Percentiles rank a stretch among this genome's conserved stretches.
Conservation (phyloP, 2,797 vertebrate species). For the Spondyliosoma cantharus region DNA sequence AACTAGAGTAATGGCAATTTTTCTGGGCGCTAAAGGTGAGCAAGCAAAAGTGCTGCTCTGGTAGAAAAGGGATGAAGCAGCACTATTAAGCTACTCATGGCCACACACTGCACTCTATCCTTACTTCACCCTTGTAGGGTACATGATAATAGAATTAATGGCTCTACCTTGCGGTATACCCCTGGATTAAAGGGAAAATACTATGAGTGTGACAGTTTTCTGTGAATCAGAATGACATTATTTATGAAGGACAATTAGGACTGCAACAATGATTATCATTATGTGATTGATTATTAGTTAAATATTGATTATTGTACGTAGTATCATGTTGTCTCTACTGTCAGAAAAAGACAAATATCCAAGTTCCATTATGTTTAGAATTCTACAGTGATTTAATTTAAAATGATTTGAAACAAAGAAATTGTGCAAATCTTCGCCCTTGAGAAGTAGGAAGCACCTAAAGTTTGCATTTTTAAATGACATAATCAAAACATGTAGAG, state of each 20-base stretch:
- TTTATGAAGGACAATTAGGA: background rate
- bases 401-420: background rate
- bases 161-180: background rate
- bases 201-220: background rate
- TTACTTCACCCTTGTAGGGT: slow-evolving; percentile 26
- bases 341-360: too few relatives aligned
- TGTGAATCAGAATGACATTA: slow-evolving; percentile 1
- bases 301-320: too few relatives aligned
- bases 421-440: background rate
- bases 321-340: too few relatives aligned
- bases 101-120: slow-evolving; percentile 23
- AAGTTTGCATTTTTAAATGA: background rate
- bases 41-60: slow-evolving; percentile 38
- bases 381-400: background rate
- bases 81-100: slow-evolving; percentile 48
- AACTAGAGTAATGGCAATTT: slow-evolving; percentile 60
- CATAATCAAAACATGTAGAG: background rate
- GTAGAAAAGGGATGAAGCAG: slow-evolving; percentile 44
- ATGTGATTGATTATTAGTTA: too few relatives aligned
- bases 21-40: slow-evolving; percentile 53
- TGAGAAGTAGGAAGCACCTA: background rate
- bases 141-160: background rate
- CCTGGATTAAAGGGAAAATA: slow-evolving; percentile 11
- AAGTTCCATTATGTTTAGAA: background rate
- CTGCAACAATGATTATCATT: background rate